Base-by-base conservation (phyloP, 1,140 invertebrate genomes). In the Macrostomum lignano region DNA sequence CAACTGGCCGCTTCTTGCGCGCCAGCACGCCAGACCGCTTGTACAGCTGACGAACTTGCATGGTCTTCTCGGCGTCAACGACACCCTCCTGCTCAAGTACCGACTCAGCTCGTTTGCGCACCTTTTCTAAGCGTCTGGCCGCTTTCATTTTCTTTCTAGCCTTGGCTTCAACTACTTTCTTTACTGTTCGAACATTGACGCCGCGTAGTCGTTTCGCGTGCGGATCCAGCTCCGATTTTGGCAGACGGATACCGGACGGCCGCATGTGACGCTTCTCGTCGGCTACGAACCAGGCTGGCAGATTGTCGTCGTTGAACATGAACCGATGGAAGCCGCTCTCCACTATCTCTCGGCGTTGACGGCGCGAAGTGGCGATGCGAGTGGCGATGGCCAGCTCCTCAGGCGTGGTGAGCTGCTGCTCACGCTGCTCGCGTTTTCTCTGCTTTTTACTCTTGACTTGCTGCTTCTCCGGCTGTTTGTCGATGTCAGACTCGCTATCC, bases 111-210 rank as follows among this genome's bases (percentile, higher is more conserved):
- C 78, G 82, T 58, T 96, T 96, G 54, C 84, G 79, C 0, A 81
- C 82, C 46, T 73, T 79, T 43, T 88, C 78, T 49, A 94, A 55
- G 49, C 72, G 73, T 39, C 69, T 72, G 30, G 74, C 23, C 28
- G 48, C 42, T 53, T 58, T 70, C 48, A 70, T 72, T 68, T 93
- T 88, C 63, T 94, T 96, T 28, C 91, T 68, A 0, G 79, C 77
- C 53, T 91, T 96, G 0, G 91, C 91, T 63, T 98, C 82, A 40
- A 84, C 70, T 0, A 96, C 75, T 64, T 96, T 98, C 55, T 94
- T 96, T 28, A 94, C 86, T 10, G 88, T 79, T 33, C 78, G 61
- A 0, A 71, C 72, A 58, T 96, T 82, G 3, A 96, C 67, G 10
- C 21, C 23, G 10, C n/a, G 13, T 19, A 14, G 11, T 21, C 3